Evolutionary conservation across 2,888 invertebrate species (phyloP).

Genomic region (Volucella inflata): DNA sequence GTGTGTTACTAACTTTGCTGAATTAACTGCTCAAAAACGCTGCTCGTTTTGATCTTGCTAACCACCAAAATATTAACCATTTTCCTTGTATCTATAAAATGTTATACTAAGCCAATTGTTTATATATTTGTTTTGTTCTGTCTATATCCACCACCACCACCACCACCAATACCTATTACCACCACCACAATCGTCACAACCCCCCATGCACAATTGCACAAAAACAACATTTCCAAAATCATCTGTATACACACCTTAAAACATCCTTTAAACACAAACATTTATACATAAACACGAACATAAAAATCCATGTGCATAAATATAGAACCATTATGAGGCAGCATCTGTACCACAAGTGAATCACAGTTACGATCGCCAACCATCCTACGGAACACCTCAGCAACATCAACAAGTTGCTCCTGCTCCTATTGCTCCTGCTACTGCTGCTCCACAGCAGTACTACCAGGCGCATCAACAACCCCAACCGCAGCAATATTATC

Average conservation of each 20-base stretch:
- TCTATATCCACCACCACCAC: conserved; percentile 54
- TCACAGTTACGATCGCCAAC: conserved; percentile 75
- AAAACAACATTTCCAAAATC: conserved; percentile 18
- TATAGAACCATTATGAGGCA: conserved; percentile 71
- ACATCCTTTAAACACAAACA: conserved; percentile 4
- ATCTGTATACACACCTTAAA: conserved; percentile 21
- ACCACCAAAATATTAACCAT: conserved; percentile 46
- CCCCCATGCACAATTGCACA: conserved; percentile 26
- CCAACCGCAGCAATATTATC: conserved; percentile 78
- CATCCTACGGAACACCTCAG: conserved; percentile 77
- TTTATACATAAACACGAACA: background rate
- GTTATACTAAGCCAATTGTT: conserved; percentile 65
- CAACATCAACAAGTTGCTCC: conserved; percentile 77
- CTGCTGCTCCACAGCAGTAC: conserved; percentile 75
- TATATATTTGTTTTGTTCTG: conserved; percentile 72
- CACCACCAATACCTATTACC: conserved; percentile 30
- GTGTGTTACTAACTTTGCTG: conserved; percentile 42
- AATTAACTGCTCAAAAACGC: conserved; percentile 52
- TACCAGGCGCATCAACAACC: conserved; percentile 78
- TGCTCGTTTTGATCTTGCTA: conserved; percentile 60
- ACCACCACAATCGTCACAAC: conserved; percentile 33
- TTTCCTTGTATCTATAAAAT: conserved; percentile 33
- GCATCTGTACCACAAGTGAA: conserved; percentile 71
- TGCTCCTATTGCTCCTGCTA: conserved; percentile 75
- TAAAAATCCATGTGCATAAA: conserved; percentile 26